Evolutionary conservation across 2,797 vertebrate species (phyloP), one percentile per base, ranked within the genome.

Genomic region (Spizella passerina): DNA sequence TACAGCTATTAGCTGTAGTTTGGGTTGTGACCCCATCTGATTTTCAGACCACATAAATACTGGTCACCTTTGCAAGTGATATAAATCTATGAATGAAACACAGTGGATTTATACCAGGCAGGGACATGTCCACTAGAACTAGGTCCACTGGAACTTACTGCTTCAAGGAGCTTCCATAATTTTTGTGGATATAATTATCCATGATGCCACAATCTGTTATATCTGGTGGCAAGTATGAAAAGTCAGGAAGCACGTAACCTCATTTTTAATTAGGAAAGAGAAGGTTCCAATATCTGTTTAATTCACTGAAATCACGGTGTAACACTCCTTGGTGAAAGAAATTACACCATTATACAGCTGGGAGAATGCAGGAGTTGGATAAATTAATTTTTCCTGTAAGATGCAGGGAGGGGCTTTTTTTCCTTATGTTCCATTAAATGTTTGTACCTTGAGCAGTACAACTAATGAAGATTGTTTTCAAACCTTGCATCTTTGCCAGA

Each of bases 171-270:
- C n/a, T 59, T 76, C 15, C 26, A 1, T 11, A n/a, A n/a, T 80
- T 83, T 78, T 85, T 81, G 46, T 87, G 72, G 73, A 87, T 93
- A 80, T 86, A 29, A 87, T 84, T 72, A 70, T 60, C 81, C n/a
- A 3, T 15, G 49, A 23, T 75, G 59, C 53, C 14, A 15, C 34
- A 38, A 81, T 55, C 24, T 55, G 27, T 63, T 17, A 4, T 23
- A 79, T 83, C 64, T 83, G 47, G 50, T 88, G 73, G 86, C 82
- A 95, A 78, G 57, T 50, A 56, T 50, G 65, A 88, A 84, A 75
- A 90, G 73, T 79, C 68, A 73, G 44, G 82, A 82, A 41, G 78
- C 73, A 83, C 79, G 81, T 96, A 88, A 70, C 22, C 63, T 86
- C 5, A 4, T 69, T 93, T 87, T 70, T 68, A 68, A 55, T 38